Evolutionary conservation across 2,888 invertebrate species (phyloP).

Genomic region (Zygogramma bicolorata): DNA sequence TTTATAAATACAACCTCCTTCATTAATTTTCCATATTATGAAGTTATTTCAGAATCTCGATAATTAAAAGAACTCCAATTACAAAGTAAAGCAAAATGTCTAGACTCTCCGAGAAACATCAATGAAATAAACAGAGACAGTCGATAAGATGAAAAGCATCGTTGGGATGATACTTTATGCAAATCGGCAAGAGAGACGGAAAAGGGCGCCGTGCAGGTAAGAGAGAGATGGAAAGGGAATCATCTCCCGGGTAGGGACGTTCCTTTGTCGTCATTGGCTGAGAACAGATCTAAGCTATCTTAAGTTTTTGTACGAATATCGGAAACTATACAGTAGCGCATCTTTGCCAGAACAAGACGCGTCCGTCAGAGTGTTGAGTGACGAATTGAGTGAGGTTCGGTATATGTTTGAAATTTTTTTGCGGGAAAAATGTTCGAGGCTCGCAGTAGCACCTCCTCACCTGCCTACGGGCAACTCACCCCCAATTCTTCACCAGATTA

Average conservation of each 20-base stretch:
- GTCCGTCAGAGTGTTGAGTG: constrained; percentile 29
- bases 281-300: constrained; percentile 49
- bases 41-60: constrained; percentile 25
- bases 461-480: constrained; percentile 57
- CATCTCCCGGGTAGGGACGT: constrained; percentile 52
- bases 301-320: constrained; percentile 51
- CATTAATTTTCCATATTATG: constrained; percentile 25
- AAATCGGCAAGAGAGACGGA: constrained; percentile 40
- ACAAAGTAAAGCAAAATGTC: constrained; percentile 29
- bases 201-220: constrained; percentile 17
- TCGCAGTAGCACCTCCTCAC: constrained; percentile 61
- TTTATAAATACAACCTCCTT: constrained; percentile 22
- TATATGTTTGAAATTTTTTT: constrained; percentile 18
- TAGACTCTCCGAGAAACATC: constrained; percentile 43
- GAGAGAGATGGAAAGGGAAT: constrained; percentile 42
- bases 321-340: constrained; percentile 46
- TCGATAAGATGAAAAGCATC: constrained; percentile 28
- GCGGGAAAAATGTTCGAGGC: constrained; percentile 59
- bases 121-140: constrained; percentile 45
- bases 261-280: constrained; percentile 47
- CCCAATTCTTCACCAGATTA: constrained; percentile 54
- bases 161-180: constrained; percentile 42
- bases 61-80: constrained; percentile 32
- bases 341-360: constrained; percentile 28
- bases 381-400: constrained; percentile 30